Base-by-base conservation (phyloP, 2,888 invertebrate genomes). In the Drosophila bunnanda region DNA sequence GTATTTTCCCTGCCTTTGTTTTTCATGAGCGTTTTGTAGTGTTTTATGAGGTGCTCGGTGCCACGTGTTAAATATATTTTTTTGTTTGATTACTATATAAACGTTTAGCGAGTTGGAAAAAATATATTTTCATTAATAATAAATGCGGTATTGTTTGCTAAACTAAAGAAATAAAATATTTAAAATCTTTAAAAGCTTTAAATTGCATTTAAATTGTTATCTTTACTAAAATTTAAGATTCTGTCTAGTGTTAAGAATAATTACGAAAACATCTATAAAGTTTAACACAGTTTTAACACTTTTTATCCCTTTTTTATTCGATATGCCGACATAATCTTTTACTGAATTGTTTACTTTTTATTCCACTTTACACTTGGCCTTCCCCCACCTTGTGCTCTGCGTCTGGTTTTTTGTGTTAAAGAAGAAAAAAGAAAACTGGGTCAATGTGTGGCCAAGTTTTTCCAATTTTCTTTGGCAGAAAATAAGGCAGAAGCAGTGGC, bases 1-100 rank as follows among this genome's bases (percentile, higher is more conserved):
- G 46, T 22, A 22, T 70, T 46, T 65, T 28, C 15, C 9, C 1
- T 46, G 17, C 58, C 69, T 75, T 75, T 69, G 59, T 76, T 74
- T 79, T 81, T 77, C 82, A 76, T 79, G 82, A 56, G 76, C 59
- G 59, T 77, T 77, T 81, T 68, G 68, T 72, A 62, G 72, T 71
- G 67, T 59, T 57, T 65, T 58, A 54, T 66, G 38, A 12, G 17
- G 22, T 10, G 12, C 28, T 43, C 15, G 25, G n/a, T 32, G 56
- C 48, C 44, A 13, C n/a, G 13, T 62, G 22, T 30, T n/a, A 7
- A 41, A 25, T 30, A 15, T 25, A 5, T 25, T 32, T 55, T n/a
- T 6, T 13, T 30, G 10, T 38, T 28, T n/a, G 17, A 55, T 38
- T 22, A n/a, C 22, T 55, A 39, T 30, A 55, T 13, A 22, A 8